A percentile compares a stretch with the other conserved stretches of the same genome.
These are phyloP conservation scores for Casuarius casuarius DNA, from an alignment of 2,113 vertebrate genomes.

Conservation along the genomic window DNA sequence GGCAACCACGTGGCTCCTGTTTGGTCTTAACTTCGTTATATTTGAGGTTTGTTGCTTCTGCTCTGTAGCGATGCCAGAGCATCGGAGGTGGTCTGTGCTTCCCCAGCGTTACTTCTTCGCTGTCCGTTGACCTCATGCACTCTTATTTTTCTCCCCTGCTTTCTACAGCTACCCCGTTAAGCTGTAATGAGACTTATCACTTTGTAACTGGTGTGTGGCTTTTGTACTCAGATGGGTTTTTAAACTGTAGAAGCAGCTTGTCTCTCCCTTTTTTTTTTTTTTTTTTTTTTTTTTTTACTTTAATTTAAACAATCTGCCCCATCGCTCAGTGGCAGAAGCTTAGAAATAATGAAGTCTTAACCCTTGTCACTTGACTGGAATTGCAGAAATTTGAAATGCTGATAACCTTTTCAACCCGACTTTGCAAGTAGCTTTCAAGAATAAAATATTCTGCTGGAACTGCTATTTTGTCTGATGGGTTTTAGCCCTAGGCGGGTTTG, in stretches of 20 bases:
- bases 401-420: slow-evolving; percentile 15
- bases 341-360: slow-evolving; percentile 13
- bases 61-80: too few species aligned
- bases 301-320: not conserved
- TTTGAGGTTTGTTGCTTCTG: not conserved
- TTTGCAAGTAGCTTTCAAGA: slow-evolving; percentile 4
- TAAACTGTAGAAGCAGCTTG: not conserved
- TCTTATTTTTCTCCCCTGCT: not conserved
- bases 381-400: not conserved
- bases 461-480: not conserved
- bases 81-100: not conserved
- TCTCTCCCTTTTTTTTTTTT: not conserved
- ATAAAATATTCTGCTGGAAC: not conserved
- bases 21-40: too few species aligned
- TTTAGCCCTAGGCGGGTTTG: not conserved
- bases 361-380: not conserved
- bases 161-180: not conserved
- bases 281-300: not conserved
- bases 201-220: not conserved
- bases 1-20: rapidly evolving
- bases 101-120: not conserved
- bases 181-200: not conserved
- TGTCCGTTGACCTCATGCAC: rapidly evolving
- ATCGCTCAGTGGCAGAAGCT: not conserved
- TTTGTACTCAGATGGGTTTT: not conserved